A percentile compares a stretch with the other conserved stretches of the same genome.
These are phyloP conservation scores for Geococcyx californianus DNA, from an alignment of 2,113 vertebrate genomes.

Conservation along the genomic window DNA sequence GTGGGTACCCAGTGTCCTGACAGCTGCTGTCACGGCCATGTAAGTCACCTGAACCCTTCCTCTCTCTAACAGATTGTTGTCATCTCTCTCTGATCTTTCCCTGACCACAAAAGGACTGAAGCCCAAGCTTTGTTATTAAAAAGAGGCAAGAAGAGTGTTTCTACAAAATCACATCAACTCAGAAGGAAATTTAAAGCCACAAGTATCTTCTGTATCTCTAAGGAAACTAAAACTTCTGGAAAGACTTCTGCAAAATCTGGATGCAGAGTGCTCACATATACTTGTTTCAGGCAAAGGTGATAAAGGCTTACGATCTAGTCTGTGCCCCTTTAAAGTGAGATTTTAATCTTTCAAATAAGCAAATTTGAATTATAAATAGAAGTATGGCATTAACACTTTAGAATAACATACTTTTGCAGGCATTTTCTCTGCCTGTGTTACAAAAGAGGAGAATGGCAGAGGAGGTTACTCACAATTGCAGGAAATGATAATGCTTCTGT, in stretches of 20 bases:
- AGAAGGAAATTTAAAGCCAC: slow-evolving; percentile 26
- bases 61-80: background rate
- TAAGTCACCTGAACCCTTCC: background rate
- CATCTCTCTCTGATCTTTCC: background rate
- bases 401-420: background rate
- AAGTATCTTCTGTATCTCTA: background rate
- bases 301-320: background rate
- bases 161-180: background rate
- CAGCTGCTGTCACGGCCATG: background rate
- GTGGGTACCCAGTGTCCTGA: background rate
- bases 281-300: background rate
- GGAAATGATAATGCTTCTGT: background rate
- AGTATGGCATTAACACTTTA: background rate
- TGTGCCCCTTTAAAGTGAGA: background rate
- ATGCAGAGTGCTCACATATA: background rate
- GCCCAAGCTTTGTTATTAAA: background rate
- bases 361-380: background rate
- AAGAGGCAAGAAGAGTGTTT: background rate
- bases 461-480: background rate
- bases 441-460: background rate
- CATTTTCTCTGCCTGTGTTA: background rate
- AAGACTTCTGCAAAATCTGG: background rate
- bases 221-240: background rate
- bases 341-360: background rate
- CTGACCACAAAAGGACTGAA: background rate